Percentiles rank a stretch among this genome's conserved stretches.
Evolutionary conservation across 2,888 invertebrate genomes (phyloP).

Genomic region (Homarus gammarus): DNA sequence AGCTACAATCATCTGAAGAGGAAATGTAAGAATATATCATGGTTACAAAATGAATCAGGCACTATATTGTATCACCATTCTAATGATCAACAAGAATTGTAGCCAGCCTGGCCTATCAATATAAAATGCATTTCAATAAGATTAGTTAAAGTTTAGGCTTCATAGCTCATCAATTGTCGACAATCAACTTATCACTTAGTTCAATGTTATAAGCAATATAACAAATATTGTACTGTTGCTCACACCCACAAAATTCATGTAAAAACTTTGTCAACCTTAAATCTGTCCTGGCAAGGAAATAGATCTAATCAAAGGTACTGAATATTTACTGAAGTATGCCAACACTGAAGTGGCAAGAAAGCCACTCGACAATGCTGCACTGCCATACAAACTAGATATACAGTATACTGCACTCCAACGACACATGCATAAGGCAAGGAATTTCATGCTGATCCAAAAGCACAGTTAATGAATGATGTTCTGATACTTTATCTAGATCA

Average conservation of each 20-base stretch:
- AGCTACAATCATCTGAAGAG: constrained; percentile 38
- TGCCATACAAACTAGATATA: background rate
- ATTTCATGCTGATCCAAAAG: background rate
- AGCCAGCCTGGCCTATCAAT: background rate
- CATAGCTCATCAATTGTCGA: background rate
- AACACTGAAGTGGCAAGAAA: background rate
- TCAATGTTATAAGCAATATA: constrained; percentile 23
- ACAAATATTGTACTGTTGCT: constrained; percentile 30
- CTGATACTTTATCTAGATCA: too few relatives aligned
- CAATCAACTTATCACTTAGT: background rate
- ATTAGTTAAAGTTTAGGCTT: background rate
- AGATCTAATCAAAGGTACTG: background rate
- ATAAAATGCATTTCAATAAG: background rate
- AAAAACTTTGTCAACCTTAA: constrained; percentile 5
- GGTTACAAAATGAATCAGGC: constrained; percentile 47
- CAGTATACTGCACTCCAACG: background rate
- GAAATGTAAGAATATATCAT: constrained; percentile 18
- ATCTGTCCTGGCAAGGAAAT: background rate
- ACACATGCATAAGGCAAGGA: background rate
- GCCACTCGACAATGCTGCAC: background rate
- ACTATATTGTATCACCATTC: constrained; percentile 54
- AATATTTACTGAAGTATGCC: background rate
- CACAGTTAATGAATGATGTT: background rate
- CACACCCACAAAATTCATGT: constrained; percentile 5
- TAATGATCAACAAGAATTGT: constrained; percentile 41